Evolutionary conservation across 1,140 invertebrate genomes (phyloP), one percentile per base, ranked within the genome.

Genomic region (Heliconius himera): DNA sequence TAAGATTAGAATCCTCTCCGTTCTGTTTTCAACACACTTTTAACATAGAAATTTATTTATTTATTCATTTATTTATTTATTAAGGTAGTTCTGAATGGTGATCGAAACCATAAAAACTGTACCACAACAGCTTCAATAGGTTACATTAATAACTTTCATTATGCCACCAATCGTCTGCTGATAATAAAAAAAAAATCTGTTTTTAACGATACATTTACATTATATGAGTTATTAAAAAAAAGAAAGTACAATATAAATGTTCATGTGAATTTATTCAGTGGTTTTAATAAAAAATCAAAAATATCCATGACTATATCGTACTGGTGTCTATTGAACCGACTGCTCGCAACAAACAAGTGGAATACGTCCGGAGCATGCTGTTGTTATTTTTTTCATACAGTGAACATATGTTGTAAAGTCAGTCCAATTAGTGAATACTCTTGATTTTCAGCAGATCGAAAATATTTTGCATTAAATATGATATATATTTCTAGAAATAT

Each of bases 401-500:
- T 16, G 73, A 33, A 74, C 36, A 29, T 75, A 75, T 60, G 56
- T 60, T 60, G 74, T 60, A 66, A 41, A 41, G 54, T 56, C 22
- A 74, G 73, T 54, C 56, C 54, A 54, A 22, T 75, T 75, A 60
- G 36, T 75, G 54, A 36, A 60, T 74, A 75, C 3, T 75, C 54
- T 4, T 54, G 38, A 38, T 75, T 54, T 74, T 54, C 73, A 38
- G 9, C 8, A 36, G n/a, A 60, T 60, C 56, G 22, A 26, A 20
- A 22, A 60, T 60, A 26, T 60, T 60, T 60, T 60, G 2, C 0
- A 60, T 26, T 26, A n/a, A 13, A 60, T 60, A 26, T 60, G 22
- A 9, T 60, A 26, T 60, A 9, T 20, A 60, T 60, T 60, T 22
- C 56, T 60, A 22, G 13, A 60, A 60, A 60, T 11, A 60, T 22